A percentile compares a stretch with the other conserved stretches of the same genome.
These are phyloP conservation scores for Drosophila elegans DNA, from an alignment of 1,140 invertebrate genomes.

Conservation along the genomic window DNA sequence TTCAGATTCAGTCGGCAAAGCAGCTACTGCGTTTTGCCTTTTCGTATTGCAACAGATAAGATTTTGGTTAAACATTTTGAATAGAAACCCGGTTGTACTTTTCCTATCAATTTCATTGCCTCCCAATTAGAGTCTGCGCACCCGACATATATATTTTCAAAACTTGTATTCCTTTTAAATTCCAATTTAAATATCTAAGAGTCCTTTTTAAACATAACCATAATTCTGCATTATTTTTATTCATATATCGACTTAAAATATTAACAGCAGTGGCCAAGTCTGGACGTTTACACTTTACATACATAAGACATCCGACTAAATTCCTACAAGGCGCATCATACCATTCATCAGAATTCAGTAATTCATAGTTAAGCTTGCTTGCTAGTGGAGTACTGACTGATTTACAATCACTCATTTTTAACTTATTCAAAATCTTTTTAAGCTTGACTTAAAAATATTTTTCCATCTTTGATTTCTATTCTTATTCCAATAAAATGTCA, in stretches of 20 bases:
- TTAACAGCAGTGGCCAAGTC: no score
- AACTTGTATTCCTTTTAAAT: neutral
- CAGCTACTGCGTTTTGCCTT: neutral
- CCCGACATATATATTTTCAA: no score
- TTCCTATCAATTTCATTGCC: neutral
- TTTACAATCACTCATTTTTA: no score
- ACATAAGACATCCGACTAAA: no score
- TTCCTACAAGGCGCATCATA: no score
- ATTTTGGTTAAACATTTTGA: neutral
- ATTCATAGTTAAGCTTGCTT: no score
- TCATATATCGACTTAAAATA: no score
- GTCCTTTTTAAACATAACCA: neutral
- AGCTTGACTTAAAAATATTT: neutral
- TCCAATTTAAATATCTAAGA: constrained; percentile 1
- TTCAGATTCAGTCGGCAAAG: neutral
- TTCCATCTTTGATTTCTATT: neutral
- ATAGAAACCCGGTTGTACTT: neutral
- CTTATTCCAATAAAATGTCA: neutral
- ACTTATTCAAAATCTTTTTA: neutral
- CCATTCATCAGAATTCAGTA: no score
- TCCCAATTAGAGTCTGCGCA: no score
- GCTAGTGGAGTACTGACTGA: no score
- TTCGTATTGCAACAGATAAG: neutral
- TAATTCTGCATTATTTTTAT: neutral
- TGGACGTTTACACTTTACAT: no score